These are phyloP conservation scores for Poicephalus gulielmi DNA, from an alignment of 2,113 vertebrate genomes.

Conservation along the genomic window DNA sequence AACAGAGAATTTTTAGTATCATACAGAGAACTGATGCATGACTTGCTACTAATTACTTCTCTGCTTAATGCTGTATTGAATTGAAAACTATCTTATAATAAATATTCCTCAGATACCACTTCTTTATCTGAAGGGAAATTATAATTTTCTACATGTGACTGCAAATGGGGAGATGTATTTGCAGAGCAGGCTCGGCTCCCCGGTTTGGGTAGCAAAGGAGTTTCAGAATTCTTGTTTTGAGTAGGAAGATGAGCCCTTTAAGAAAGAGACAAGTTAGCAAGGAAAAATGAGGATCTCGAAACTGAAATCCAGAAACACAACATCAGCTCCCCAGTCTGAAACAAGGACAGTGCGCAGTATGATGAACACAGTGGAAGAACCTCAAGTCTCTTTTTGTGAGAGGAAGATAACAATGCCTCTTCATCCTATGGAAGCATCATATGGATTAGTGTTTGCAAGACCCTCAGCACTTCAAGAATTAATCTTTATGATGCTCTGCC, in stretches of 20 bases:
- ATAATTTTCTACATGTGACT: background rate
- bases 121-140: background rate
- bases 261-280: background rate
- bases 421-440: background rate
- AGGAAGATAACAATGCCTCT: background rate
- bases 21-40: background rate
- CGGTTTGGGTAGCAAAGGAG: background rate
- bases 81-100: background rate
- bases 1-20: background rate
- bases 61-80: background rate
- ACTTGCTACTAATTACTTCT: background rate
- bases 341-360: accelerated
- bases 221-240: background rate
- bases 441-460: background rate
- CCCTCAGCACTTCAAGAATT: background rate
- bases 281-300: background rate
- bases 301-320: background rate
- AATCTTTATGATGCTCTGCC: background rate
- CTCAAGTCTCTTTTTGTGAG: background rate
- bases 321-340: background rate
- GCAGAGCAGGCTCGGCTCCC: background rate
- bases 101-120: background rate
- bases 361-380: background rate
- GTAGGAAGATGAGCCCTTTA: background rate
- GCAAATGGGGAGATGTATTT: background rate